Evolutionary conservation across 2,888 invertebrate genomes (phyloP), one percentile per base, ranked within the genome.

Genomic region (Stictocephala bisonia): DNA sequence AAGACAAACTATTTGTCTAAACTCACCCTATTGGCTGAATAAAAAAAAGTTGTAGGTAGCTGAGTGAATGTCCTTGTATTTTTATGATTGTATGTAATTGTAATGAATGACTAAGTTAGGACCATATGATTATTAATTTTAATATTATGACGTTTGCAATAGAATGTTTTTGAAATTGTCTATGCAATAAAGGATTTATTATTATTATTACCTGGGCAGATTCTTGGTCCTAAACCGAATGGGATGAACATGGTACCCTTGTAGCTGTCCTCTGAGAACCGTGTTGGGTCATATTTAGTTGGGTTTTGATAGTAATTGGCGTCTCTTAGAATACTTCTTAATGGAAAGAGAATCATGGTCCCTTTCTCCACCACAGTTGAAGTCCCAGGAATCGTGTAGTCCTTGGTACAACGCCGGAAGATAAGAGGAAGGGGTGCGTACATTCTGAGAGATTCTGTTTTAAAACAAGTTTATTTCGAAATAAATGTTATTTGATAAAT

Each of bases 241-340:
- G 73, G 73, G 51, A 73, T 41, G 22, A 60, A 73, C 1, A 70
- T 41, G 24, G 60, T 40, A 1, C n/a, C 18, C 6, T 44, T 60
- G n/a, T 41, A 18, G 15, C 27, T 53, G 18, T 64, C 51, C 1
- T 71, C 58, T 4, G 29, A 58, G 41, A 73, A 73, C 18, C 73
- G 69, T 2, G 70, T 70, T 22, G 73, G 73, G 27, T 70, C 24
- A 44, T 70, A 73, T 11, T 40, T 15, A 3, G 87, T 85, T 0
- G 91, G 90, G 7, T 90, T 84, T 0, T 88, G 86, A 77, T 87
- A 89, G 78, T 86, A 83, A 0, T 86, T 85, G 0, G 87, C 86
- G 79, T 89, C 89, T 81, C 86, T 87, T 76, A 90, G 89, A 77
- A 89, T 87, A 29, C 86, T 86, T 75, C 86, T 84, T 11, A 85